phyloP scores from a whole-genome alignment of 2,888 invertebrate genomes.

The Orthosia cruda region DNA sequence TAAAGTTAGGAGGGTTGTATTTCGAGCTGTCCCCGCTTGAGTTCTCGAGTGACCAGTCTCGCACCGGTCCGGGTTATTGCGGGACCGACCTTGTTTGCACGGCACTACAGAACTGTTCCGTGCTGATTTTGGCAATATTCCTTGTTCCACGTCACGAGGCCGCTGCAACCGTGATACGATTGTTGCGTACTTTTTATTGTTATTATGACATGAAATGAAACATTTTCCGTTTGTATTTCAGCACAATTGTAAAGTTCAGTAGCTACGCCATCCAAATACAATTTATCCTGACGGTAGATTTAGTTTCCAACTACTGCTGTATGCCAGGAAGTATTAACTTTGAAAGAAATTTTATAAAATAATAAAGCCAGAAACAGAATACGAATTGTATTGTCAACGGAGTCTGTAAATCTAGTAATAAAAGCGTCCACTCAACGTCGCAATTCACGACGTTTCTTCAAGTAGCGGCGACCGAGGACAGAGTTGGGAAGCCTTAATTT shows the following conservation, averaged over 20 bases:
- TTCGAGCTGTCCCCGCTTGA: conserved; percentile 81
- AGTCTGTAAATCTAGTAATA: conserved; percentile 80
- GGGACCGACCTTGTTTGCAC: conserved; percentile 83
- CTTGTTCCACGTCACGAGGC: conserved; percentile 68
- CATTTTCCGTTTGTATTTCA: conserved; percentile 50
- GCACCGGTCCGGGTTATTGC: conserved; percentile 82
- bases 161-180: conserved; percentile 43
- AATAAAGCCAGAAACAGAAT: conserved; percentile 62
- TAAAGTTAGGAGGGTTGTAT: conserved; percentile 78
- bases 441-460: conserved; percentile 77
- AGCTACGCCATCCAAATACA: conserved; percentile 35
- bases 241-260: conserved; percentile 22
- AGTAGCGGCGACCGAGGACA: conserved; percentile 69
- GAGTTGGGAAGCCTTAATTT: conserved; percentile 71
- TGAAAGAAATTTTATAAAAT: conserved; percentile 50
- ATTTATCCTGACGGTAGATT: conserved; percentile 24
- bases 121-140: conserved; percentile 85
- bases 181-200: conserved; percentile 58
- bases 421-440: conserved; percentile 79
- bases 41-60: conserved; percentile 83
- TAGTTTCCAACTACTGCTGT: conserved; percentile 35
- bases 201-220: conserved; percentile 56
- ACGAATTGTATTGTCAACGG: conserved; percentile 68
- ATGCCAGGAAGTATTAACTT: conserved; percentile 43
- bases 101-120: conserved; percentile 86